These are phyloP conservation scores for Adineta ricciae DNA, from an alignment of 2,888 invertebrate species.

Conservation along the genomic window DNA sequence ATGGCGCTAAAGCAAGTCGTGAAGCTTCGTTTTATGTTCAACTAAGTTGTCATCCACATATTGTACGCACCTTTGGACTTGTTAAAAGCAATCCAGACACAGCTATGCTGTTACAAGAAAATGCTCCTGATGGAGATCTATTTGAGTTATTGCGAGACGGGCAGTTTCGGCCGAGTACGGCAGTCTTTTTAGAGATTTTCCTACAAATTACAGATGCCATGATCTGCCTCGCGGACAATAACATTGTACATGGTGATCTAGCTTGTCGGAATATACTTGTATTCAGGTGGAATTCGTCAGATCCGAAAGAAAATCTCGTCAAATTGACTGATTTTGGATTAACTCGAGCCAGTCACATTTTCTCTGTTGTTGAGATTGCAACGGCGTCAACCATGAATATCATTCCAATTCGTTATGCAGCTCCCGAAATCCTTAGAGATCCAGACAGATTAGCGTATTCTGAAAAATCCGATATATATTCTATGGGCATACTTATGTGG, in stretches of 20 bases:
- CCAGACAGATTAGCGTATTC: neutral
- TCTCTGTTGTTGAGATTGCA: neutral
- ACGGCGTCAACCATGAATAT: neutral
- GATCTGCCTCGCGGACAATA: neutral
- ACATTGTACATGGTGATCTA: neutral
- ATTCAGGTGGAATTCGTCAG: neutral
- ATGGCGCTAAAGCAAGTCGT: neutral
- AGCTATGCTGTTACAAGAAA: neutral
- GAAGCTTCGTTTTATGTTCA: neutral
- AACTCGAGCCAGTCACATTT: neutral
- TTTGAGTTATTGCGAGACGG: neutral
- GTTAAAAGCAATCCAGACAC: neutral
- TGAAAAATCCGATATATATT: neutral
- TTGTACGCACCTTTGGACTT: neutral
- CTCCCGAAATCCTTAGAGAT: neutral
- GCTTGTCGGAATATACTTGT: slow-evolving; percentile 1
- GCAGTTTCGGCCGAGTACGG: neutral
- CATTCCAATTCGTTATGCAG: neutral
- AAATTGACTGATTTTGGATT: neutral
- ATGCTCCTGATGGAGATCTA: neutral
- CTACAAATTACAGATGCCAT: neutral
- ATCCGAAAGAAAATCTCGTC: neutral
- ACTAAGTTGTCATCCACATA: neutral
- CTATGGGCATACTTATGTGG: too few relatives aligned
- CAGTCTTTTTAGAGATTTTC: neutral